A percentile compares a stretch with the other conserved stretches of the same genome.
Conservation (phyloP, 2,888 invertebrate species). For the Rotaria macrura region DNA sequence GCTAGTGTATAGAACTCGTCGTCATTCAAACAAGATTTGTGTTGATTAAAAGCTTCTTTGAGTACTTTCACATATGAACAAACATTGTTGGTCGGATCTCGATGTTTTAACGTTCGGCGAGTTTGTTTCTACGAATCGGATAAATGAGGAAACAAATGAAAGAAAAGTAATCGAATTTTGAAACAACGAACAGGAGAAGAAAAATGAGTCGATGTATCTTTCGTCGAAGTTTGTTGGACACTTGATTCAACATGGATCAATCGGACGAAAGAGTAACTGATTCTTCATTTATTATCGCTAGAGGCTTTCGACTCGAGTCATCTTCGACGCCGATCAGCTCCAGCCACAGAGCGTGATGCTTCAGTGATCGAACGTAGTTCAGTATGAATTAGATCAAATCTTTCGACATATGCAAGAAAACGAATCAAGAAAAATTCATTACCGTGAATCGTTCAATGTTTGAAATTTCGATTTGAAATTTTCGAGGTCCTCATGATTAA, state of each 20-base stretch:
- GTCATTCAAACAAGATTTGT: not conserved
- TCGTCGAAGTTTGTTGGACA: not conserved
- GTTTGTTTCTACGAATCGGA: not conserved
- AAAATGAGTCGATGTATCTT: no score
- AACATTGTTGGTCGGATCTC: not conserved
- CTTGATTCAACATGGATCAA: not conserved
- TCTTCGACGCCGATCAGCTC: not conserved
- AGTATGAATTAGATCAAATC: conserved; percentile 38
- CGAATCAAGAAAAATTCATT: conserved; percentile 36
- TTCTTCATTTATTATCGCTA: not conserved
- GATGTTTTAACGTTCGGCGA: conserved; percentile 17
- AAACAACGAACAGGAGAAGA: no score
- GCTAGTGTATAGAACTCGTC: conserved; percentile 6
- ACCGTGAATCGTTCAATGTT: conserved; percentile 40
- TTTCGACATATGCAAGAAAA: not conserved
- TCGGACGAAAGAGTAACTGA: not conserved
- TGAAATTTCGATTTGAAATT: conserved; percentile 40
- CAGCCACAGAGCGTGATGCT: conserved; percentile 41
- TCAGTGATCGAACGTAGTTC: conserved; percentile 47
- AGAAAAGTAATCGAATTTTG: no score
- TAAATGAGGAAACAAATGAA: not conserved
- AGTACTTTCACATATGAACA: not conserved
- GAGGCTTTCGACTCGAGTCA: not conserved
- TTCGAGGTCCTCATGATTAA: conserved; percentile 44
- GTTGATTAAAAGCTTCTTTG: not conserved